Evolutionary conservation across 2,888 invertebrate genomes (phyloP).

Genomic region (Lasioglossum pauxillum): DNA sequence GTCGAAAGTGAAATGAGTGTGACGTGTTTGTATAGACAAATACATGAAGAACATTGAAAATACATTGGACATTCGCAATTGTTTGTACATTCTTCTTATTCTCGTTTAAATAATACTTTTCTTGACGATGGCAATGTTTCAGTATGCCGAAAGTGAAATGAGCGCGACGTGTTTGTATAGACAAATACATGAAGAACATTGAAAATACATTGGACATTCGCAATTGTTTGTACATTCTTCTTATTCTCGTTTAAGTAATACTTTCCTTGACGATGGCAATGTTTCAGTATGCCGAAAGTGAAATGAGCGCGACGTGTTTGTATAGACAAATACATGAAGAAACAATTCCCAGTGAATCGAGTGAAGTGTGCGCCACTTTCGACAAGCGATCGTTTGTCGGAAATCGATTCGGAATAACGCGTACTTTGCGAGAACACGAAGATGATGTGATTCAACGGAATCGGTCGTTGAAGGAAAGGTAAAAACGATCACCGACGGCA

Average conservation of each 20-base stretch:
- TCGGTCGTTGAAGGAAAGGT: constrained; percentile 60
- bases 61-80: too few species aligned
- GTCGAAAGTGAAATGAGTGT: too few species aligned
- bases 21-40: too few species aligned
- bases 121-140: too few species aligned
- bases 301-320: not conserved
- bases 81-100: too few species aligned
- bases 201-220: too few species aligned
- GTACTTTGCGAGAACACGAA: constrained; percentile 39
- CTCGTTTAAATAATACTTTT: too few species aligned
- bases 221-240: not conserved
- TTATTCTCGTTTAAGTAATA: not conserved
- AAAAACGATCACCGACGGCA: constrained; percentile 63
- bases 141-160: too few species aligned
- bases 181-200: too few species aligned
- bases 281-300: not conserved
- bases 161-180: too few species aligned
- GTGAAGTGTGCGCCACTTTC: not conserved
- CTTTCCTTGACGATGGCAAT: not conserved
- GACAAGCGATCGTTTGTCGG: constrained; percentile 44
- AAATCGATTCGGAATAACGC: constrained; percentile 54
- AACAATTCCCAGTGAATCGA: not conserved
- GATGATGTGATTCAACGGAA: constrained; percentile 50
- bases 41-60: too few species aligned
- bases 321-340: not conserved